A percentile compares a stretch with the other conserved stretches of the same genome.
Evolutionary conservation across 2,888 invertebrate genomes (phyloP).

Genomic region (Dicyrtomina minuta): DNA sequence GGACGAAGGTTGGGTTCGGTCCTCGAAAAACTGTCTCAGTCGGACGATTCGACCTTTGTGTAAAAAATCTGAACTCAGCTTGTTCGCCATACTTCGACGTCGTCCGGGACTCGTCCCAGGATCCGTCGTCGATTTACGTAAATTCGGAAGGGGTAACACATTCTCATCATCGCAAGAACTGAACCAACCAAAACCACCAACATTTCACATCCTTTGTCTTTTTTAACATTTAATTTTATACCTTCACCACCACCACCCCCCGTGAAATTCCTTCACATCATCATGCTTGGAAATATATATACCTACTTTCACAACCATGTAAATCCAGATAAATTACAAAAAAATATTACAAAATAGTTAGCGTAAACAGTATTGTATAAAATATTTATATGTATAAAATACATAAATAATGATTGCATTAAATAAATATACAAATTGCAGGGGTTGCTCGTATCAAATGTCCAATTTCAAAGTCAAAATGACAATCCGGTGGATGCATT

Average conservation of each 20-base stretch:
- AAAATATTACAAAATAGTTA: no score
- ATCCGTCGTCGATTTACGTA: constrained; percentile 38
- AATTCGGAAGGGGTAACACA: constrained; percentile 22
- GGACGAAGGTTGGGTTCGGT: constrained; percentile 51
- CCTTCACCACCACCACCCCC: background rate
- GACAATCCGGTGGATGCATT: no score
- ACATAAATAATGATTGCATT: no score
- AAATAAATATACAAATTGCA: no score
- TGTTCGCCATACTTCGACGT: constrained; percentile 52
- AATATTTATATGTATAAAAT: no score
- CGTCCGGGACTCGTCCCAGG: constrained; percentile 46
- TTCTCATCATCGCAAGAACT: constrained; percentile 22
- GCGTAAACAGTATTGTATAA: no score
- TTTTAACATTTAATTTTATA: background rate
- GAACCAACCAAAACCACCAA: constrained; percentile 12
- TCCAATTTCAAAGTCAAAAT: no score
- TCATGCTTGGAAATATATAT: background rate
- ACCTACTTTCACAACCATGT: no score
- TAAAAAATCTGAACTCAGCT: constrained; percentile 54
- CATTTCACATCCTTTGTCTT: background rate
- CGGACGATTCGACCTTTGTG: constrained; percentile 53
- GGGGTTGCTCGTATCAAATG: no score
- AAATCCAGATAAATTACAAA: no score
- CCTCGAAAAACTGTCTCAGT: constrained; percentile 54
- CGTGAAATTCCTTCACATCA: background rate